Percentiles rank a stretch among this genome's conserved stretches.
Conservation (phyloP, 1,140 invertebrate species). For the Lithobius niger region DNA sequence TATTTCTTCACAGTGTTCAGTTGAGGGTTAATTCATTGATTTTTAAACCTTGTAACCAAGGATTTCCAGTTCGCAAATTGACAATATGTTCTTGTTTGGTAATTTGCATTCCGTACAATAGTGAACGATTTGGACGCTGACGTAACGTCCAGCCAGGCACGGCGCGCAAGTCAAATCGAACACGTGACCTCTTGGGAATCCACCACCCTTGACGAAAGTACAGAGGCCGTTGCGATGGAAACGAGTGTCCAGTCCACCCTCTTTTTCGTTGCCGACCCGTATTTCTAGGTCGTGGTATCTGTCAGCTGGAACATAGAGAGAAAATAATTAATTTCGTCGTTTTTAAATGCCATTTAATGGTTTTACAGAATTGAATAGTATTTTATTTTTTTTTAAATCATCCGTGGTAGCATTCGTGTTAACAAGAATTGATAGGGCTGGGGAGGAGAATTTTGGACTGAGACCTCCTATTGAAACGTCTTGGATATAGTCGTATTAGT, state of each 20-base stretch:
- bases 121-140: background rate
- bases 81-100: background rate
- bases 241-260: background rate
- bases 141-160: background rate
- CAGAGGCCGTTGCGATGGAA: background rate
- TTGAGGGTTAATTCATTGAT: too few relatives aligned
- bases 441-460: too few relatives aligned
- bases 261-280: background rate
- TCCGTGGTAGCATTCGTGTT: too few relatives aligned
- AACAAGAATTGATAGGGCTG: too few relatives aligned
- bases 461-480: too few relatives aligned
- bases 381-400: too few relatives aligned
- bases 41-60: background rate
- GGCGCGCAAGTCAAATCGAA: background rate
- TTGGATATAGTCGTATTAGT: too few relatives aligned
- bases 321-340: too few relatives aligned
- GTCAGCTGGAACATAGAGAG: too few relatives aligned
- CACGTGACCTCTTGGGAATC: background rate
- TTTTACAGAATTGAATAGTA: too few relatives aligned
- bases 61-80: background rate
- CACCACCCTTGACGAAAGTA: background rate
- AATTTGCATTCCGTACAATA: background rate
- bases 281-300: background rate
- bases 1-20: too few relatives aligned
- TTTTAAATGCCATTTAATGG: too few relatives aligned